Conservation (phyloP, 64 coral and sea anemone species). For the Porites lutea region DNA sequence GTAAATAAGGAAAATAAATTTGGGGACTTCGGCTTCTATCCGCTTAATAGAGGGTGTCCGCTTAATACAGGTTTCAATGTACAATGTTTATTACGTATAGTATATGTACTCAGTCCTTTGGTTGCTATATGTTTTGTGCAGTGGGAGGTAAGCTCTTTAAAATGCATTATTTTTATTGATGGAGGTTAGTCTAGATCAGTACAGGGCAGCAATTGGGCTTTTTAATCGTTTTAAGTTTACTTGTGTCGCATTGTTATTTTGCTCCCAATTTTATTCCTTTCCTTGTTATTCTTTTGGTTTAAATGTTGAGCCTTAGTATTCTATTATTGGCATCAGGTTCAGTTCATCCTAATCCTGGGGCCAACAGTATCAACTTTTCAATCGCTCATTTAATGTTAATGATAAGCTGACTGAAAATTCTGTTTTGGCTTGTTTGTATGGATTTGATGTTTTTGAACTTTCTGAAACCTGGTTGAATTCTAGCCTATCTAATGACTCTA, state of each 20-base stretch:
- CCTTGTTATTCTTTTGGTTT: not conserved
- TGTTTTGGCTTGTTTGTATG: not conserved
- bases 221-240: not conserved
- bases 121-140: not conserved
- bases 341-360: not conserved
- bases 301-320: not conserved
- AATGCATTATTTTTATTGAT: not conserved
- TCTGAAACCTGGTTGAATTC: not conserved
- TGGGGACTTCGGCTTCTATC: too few species aligned
- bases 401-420: not conserved
- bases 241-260: not conserved
- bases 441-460: not conserved
- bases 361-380: not conserved
- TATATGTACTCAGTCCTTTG: too few species aligned
- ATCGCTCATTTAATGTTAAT: not conserved
- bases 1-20: too few species aligned
- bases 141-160: not conserved
- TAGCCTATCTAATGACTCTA: not conserved
- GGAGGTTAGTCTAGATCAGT: not conserved
- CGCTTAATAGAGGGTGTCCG: too few species aligned
- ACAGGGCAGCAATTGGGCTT: slow-evolving; percentile 1
- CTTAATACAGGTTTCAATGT: too few species aligned
- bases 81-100: too few species aligned
- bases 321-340: not conserved
- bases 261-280: not conserved